These are phyloP conservation scores for Lepilemur septentrionalis DNA, from an alignment of 2,797 vertebrate genomes.

Conservation along the genomic window DNA sequence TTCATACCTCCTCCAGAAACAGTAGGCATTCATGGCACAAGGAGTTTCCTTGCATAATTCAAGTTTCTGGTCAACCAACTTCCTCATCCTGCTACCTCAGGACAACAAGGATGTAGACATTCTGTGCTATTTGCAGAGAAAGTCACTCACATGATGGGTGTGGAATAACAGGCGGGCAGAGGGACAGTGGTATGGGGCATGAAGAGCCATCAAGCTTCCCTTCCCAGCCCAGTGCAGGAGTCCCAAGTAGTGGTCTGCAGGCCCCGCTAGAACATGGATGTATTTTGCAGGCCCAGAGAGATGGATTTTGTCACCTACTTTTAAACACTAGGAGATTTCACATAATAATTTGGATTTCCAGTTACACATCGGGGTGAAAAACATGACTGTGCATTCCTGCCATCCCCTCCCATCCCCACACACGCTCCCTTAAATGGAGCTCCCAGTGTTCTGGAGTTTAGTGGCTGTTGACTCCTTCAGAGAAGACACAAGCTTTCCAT, in stretches of 20 bases:
- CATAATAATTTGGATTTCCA: neutral
- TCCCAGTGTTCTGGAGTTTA: neutral
- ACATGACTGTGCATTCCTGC: neutral
- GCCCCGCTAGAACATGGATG: no score
- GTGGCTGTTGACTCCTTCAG: neutral
- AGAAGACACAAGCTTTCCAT: neutral
- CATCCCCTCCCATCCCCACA: neutral
- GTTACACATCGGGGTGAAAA: neutral
- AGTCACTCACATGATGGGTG: neutral
- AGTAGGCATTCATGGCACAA: neutral
- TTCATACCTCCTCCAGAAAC: neutral
- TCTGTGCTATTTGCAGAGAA: neutral
- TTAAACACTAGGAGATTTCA: neutral
- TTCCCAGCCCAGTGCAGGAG: neutral
- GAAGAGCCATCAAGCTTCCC: neutral
- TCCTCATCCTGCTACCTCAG: neutral
- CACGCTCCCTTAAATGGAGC: neutral
- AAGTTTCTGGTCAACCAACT: neutral
- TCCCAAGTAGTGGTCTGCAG: neutral
- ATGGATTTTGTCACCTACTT: neutral
- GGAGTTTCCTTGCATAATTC: neutral
- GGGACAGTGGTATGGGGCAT: neutral
- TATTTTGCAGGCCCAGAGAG: neutral
- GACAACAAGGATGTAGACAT: neutral
- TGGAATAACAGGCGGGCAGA: neutral